These are phyloP conservation scores for Allolobophora icterica DNA, from an alignment of 2,888 invertebrate species.

Conservation along the genomic window DNA sequence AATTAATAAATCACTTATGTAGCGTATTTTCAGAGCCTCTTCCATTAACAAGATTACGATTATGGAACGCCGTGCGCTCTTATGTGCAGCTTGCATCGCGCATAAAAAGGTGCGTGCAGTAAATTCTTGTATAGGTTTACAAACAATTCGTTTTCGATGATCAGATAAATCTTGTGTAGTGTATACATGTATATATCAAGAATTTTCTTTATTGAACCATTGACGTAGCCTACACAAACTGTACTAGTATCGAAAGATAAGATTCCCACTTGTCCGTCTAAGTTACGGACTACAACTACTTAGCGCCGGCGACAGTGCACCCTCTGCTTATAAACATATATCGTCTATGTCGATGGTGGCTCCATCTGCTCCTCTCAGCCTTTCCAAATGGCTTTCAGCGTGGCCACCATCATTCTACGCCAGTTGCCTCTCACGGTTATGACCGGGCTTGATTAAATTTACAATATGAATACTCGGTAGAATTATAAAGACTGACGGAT, in stretches of 20 bases:
- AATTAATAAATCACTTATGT: neutral
- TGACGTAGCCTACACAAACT: neutral
- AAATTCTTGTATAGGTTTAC: neutral
- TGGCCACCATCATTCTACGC: neutral
- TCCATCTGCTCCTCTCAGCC: too few relatives aligned
- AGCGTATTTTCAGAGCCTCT: neutral
- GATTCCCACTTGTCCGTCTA: neutral
- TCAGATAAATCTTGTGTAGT: neutral
- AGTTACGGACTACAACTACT: too few relatives aligned
- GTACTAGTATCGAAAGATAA: neutral
- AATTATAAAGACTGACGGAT: neutral
- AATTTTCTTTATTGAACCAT: neutral
- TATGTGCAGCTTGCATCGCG: neutral
- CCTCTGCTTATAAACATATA: neutral
- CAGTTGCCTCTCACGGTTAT: neutral
- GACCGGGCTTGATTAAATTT: neutral
- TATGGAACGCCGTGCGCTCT: neutral
- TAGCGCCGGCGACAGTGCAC: neutral
- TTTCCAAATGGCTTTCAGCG: neutral
- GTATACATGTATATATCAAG: neutral
- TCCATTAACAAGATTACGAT: too few relatives aligned
- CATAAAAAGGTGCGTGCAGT: neutral
- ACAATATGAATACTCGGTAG: constrained; percentile 1
- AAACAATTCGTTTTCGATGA: neutral
- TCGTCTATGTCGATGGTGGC: neutral